These are phyloP conservation scores for Clitarchus hookeri DNA, from an alignment of 2,888 invertebrate genomes.

Conservation along the genomic window DNA sequence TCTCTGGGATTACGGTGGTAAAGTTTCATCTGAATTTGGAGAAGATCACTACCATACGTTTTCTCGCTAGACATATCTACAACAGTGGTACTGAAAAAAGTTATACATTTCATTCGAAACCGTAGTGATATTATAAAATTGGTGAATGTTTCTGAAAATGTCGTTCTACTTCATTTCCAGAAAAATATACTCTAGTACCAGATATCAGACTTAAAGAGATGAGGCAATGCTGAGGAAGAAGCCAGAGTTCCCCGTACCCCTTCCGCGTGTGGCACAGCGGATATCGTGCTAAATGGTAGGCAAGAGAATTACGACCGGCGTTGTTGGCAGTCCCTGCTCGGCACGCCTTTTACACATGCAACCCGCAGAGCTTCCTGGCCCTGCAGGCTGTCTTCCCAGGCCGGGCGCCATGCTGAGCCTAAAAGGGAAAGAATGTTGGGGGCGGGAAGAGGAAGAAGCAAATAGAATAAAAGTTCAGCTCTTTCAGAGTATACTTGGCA, in stretches of 20 bases:
- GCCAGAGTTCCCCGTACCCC: neutral
- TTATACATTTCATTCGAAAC: no score
- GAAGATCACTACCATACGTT: no score
- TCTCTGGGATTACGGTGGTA: no score
- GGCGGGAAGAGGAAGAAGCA: neutral
- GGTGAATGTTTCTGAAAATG: no score
- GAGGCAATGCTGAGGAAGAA: neutral
- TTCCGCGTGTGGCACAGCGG: neutral
- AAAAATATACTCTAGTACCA: neutral
- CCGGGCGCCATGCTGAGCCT: neutral
- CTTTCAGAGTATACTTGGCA: neutral
- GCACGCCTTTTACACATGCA: slow-evolving; percentile 14
- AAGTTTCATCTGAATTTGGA: no score
- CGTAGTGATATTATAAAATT: no score
- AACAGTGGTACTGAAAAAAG: no score
- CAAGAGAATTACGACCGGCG: slow-evolving; percentile 2
- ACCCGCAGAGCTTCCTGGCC: neutral
- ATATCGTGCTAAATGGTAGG: slow-evolving; percentile 14
- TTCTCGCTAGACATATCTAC: no score
- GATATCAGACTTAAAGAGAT: neutral
- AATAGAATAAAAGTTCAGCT: slow-evolving; percentile 2
- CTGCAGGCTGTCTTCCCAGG: neutral
- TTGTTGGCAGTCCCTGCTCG: neutral
- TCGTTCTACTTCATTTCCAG: no score
- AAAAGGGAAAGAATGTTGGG: no score